phyloP scores from a whole-genome alignment of 2,113 vertebrate species.

The Aegotheles bennettii region DNA sequence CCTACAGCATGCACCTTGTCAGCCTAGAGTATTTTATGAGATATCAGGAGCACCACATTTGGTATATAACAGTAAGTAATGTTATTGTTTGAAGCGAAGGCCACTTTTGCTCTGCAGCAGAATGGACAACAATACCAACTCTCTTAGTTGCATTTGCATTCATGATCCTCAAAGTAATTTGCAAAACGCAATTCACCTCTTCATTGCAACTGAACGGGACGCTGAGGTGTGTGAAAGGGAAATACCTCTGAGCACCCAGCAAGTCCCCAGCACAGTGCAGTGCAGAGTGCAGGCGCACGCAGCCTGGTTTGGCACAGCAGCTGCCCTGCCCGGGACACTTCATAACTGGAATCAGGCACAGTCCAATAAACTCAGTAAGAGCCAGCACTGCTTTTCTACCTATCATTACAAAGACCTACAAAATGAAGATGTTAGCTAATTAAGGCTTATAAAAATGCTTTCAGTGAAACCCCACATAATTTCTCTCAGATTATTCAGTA shows the following conservation, averaged over 20 bases:
- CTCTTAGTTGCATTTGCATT: background rate
- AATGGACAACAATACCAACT: background rate
- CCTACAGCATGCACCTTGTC: background rate
- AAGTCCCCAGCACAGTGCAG: background rate
- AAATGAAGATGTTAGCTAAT: background rate
- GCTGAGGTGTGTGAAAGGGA: background rate
- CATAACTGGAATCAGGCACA: background rate
- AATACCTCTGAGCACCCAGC: background rate
- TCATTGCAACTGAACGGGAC: fast-evolving
- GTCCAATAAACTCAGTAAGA: background rate
- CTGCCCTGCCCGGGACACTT: background rate
- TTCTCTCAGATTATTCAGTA: background rate
- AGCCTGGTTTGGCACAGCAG: background rate
- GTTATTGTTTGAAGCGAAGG: background rate
- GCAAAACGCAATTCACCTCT: background rate
- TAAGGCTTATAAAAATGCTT: background rate
- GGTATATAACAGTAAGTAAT: background rate
- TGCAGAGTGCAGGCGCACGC: background rate
- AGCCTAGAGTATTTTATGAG: background rate
- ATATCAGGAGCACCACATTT: background rate
- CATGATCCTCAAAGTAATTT: background rate
- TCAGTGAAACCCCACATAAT: background rate
- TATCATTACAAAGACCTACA: background rate
- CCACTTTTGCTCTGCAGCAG: background rate
- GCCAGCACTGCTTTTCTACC: background rate